Evolutionary conservation across 1,140 invertebrate genomes (phyloP), one percentile per base, ranked within the genome.

Genomic region (Sycophila sp.): DNA sequence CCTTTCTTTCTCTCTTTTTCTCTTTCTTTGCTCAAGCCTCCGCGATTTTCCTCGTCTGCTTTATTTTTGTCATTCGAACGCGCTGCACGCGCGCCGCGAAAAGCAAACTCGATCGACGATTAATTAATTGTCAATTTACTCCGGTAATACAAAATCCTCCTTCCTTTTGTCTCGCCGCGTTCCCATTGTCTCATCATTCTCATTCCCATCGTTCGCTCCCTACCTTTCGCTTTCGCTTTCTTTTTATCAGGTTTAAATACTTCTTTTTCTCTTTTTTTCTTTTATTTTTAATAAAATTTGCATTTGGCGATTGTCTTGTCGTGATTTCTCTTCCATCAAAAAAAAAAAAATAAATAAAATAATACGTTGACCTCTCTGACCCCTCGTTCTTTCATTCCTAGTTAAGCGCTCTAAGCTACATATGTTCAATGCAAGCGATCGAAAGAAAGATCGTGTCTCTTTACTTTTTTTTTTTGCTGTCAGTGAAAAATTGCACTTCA

Each of bases 231-330:
- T n/a, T n/a, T n/a, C n/a, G n/a, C n/a, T n/a, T n/a, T n/a, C n/a
- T n/a, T n/a, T n/a, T n/a, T n/a, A n/a, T n/a, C n/a, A n/a, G n/a
- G n/a, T n/a, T n/a, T n/a, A n/a, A n/a, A n/a, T n/a, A n/a, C n/a
- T 56, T 26, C 51, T 17, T 17, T 58, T 56, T 15, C 2, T 13
- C 5, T 56, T 47, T 59, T 68, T 38, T 28, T 17, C 22, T 40
- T 38, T 19, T 24, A 2, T 19, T 8, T 24, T 1, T 15, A 49
- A 68, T 22, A 59, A 68, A 68, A 68, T 32, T 58, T 47, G 24
- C 34, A 26, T 58, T 36, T 42, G 30, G 15, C 30, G 42, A 68
- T 68, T 68, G 65, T 68, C 65, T 17, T 32, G 45, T 30, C 65
- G 53, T 49, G 22, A 68, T 59, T n/a, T 68, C 17, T 49, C 40